Base-by-base conservation (phyloP, 2,113 vertebrate species). In the Paedocypris sp. region DNA sequence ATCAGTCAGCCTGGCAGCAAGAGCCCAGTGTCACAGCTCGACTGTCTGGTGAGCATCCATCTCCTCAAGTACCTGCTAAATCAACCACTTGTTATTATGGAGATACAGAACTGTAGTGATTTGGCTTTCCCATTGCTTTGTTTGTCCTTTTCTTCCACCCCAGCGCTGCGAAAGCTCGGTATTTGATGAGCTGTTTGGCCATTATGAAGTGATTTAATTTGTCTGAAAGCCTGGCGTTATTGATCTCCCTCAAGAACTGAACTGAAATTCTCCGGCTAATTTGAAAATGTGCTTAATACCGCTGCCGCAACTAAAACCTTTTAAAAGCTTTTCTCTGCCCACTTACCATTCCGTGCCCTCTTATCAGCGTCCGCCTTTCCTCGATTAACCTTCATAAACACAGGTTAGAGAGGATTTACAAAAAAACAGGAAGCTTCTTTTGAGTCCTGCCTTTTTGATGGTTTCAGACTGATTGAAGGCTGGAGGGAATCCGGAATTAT, bases 1-100 rank as follows among this genome's bases (percentile, higher is more conserved):
- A 97, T 97, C 82, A 95, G 94, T 83, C 93, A 97, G 73, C 93
- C 91, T 0, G 94, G 93, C 71, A 93, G 91, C 87, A 97, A 97
- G 86, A 97, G 91, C 71, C 94, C 94, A 4, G 89, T 97, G 70
- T 97, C 94, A 31, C 94, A 97, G 74, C 89, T 97, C 25, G 94
- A 98, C 77, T 98, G 94, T 77, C 77, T 98, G 89, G 94, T 98
- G 76, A 85, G 77, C 45, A 20, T 0, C 22, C 3, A 56, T 29
- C 3, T 50, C 35, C 19, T 38, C 8, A 53, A 53, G 12, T 25
- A 38, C 13, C n/a, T n/a, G n/a, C n/a, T n/a, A n/a, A n/a, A n/a
- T n/a, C n/a, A n/a, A n/a, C n/a, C n/a, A n/a, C n/a, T n/a, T n/a
- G n/a, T n/a, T n/a, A n/a, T n/a, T n/a, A n/a, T n/a, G n/a, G n/a